Percentiles rank a stretch among this genome's conserved stretches.
phyloP scores from a whole-genome alignment of 2,888 invertebrate species.

The Prosopocoilus inquinatus region DNA sequence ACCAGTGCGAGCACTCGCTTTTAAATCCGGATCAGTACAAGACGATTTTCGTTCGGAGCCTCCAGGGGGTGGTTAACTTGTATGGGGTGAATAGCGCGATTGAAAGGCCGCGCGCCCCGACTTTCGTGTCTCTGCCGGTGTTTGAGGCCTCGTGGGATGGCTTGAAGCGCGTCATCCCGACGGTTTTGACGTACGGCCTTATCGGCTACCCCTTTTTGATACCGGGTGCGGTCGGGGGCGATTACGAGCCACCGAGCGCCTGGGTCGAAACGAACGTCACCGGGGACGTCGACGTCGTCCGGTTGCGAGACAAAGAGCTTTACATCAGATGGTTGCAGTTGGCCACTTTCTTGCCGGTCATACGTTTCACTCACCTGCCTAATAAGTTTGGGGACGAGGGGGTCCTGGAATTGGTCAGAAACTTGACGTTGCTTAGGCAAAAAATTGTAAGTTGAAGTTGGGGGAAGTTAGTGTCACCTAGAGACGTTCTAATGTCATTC shows the following conservation, averaged over 20 bases:
- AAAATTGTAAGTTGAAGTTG: constrained; percentile 58
- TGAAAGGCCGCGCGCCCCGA: constrained; percentile 76
- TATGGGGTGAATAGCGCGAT: constrained; percentile 85
- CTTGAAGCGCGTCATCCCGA: constrained; percentile 71
- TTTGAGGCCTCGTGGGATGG: constrained; percentile 86
- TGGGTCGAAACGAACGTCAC: constrained; percentile 49
- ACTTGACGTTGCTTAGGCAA: constrained; percentile 70
- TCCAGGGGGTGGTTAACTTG: constrained; percentile 61
- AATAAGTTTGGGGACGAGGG: constrained; percentile 79
- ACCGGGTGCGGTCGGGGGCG: constrained; percentile 93
- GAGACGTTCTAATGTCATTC: not conserved
- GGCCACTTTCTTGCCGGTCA: constrained; percentile 86
- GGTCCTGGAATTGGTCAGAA: constrained; percentile 75
- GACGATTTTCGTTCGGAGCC: constrained; percentile 65
- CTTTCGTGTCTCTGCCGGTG: constrained; percentile 82
- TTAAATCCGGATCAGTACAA: constrained; percentile 83
- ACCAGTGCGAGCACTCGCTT: constrained; percentile 70
- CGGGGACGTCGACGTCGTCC: constrained; percentile 46
- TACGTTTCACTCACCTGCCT: constrained; percentile 88
- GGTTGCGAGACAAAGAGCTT: constrained; percentile 74
- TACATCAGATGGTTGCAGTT: constrained; percentile 90
- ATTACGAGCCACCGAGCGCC: constrained; percentile 65
- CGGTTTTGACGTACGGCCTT: constrained; percentile 82
- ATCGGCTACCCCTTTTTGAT: constrained; percentile 91
- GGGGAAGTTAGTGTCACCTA: not conserved